Percentiles rank a stretch among this genome's conserved stretches.
These are phyloP conservation scores for Psittacus erithacus DNA, from an alignment of 2,113 vertebrate species.

Conservation along the genomic window DNA sequence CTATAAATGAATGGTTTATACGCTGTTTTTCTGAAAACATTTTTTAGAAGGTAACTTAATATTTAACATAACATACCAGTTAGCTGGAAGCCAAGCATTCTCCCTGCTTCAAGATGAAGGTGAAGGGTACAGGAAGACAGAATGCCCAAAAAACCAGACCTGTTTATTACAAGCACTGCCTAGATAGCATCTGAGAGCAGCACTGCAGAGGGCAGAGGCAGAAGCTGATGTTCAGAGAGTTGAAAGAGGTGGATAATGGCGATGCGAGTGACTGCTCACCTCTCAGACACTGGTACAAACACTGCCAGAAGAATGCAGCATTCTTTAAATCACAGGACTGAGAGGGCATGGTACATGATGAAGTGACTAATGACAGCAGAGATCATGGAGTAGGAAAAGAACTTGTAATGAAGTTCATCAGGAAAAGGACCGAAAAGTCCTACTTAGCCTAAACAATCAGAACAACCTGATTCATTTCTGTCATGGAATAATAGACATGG, in stretches of 20 bases:
- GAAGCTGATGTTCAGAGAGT: neutral
- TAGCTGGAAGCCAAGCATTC: neutral
- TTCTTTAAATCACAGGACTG: neutral
- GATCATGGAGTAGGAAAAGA: neutral
- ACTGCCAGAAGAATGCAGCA: neutral
- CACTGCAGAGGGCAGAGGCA: neutral
- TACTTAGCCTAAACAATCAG: neutral
- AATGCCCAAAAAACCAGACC: neutral
- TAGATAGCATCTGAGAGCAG: neutral
- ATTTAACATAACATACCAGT: neutral
- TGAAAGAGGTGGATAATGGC: neutral
- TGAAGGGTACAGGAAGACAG: neutral
- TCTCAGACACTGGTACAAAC: neutral
- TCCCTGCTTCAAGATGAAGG: neutral
- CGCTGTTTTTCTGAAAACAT: neutral
- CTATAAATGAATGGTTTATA: slow-evolving; percentile 7
- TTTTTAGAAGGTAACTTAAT: slow-evolving; percentile 9
- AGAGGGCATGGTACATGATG: neutral
- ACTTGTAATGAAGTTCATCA: neutral
- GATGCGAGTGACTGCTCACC: neutral
- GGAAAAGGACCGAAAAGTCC: neutral
- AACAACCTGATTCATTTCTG: neutral
- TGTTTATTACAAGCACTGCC: neutral
- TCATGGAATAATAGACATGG: neutral
- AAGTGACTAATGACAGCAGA: neutral